phyloP scores from a whole-genome alignment of 2,797 vertebrate species.

The Ptychadena robeensis region DNA sequence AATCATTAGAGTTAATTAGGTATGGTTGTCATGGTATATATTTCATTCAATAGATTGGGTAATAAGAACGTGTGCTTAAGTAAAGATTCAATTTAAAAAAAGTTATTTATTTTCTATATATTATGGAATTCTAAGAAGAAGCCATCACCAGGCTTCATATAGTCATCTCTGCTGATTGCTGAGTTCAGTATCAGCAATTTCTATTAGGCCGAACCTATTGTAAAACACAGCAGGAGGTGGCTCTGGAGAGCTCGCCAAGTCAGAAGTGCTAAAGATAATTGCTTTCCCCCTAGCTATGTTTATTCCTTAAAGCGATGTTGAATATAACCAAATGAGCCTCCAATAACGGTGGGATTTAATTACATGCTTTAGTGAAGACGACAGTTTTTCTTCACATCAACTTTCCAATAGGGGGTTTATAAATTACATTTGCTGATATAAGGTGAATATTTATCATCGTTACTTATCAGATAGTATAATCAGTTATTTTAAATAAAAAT shows the following conservation, averaged over 20 bases:
- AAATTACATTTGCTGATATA: conserved; percentile 31
- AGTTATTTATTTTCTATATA: background rate
- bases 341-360: conserved; percentile 41
- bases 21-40: background rate
- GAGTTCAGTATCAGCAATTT: conserved; percentile 40
- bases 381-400: conserved; percentile 20
- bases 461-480: conserved; percentile 8
- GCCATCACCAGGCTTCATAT: background rate
- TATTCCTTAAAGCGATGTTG: conserved; percentile 53
- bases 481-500: conserved; percentile 12
- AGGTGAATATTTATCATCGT: conserved; percentile 45
- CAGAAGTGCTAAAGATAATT: conserved; percentile 46
- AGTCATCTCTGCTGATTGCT: background rate
- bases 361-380: conserved; percentile 33
- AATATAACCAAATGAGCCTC: conserved; percentile 34
- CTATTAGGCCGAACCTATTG: conserved; percentile 39
- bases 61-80: background rate
- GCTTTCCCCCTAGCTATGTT: conserved; percentile 50
- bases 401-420: conserved; percentile 4
- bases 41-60: background rate
- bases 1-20: background rate
- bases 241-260: conserved; percentile 40
- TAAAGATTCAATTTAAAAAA: background rate
- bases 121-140: background rate
- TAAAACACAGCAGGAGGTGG: conserved; percentile 41